Evolutionary conservation across 1,140 invertebrate species (phyloP), one percentile per base, ranked within the genome.

Genomic region (Aphidius ervi): DNA sequence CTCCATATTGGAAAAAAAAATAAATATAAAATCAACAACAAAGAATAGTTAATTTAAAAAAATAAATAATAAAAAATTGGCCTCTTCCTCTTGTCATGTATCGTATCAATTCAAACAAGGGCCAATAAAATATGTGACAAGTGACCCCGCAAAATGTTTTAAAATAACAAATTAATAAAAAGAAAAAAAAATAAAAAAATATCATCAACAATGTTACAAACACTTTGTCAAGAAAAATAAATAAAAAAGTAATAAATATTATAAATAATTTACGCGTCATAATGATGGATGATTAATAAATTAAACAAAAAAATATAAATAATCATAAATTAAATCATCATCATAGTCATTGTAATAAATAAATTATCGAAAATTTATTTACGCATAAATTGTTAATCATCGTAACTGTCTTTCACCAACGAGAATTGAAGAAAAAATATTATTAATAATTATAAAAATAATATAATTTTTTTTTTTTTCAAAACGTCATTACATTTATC

Each of bases 151-250:
- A 31, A 31, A 31, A 31, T 31, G 23, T 31, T 31, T 31, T 31
- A 31, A 31, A 31, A 31, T 31, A 31, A 31, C 23, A 31, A 31
- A 50, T 59, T 16, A 50, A 40, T 50, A 10, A 23, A 41, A 37
- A 49, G 37, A 49, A 42, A 53, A 50, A 58, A 49, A 31, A 9
- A 62, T 1, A 47, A 46, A 46, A 46, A 41, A 41, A 42, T 16
- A n/a, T 46, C 23, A 49, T 50, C 60, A 57, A 56, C 61, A 61
- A 55, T 63, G 53, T 61, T 59, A 60, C 37, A 62, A 41, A 46
- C 55, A 47, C 59, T 66, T 68, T 64, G 68, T 66, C 46, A 65
- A 49, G 59, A 62, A 65, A 60, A 63, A 63, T 43, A 46, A 63
- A 67, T 50, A 41, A 60, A 59, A 56, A 42, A 9, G 6, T 41